These are phyloP conservation scores for Ascidia mentula DNA, from an alignment of 23 tunicate species.

Conservation along the genomic window DNA sequence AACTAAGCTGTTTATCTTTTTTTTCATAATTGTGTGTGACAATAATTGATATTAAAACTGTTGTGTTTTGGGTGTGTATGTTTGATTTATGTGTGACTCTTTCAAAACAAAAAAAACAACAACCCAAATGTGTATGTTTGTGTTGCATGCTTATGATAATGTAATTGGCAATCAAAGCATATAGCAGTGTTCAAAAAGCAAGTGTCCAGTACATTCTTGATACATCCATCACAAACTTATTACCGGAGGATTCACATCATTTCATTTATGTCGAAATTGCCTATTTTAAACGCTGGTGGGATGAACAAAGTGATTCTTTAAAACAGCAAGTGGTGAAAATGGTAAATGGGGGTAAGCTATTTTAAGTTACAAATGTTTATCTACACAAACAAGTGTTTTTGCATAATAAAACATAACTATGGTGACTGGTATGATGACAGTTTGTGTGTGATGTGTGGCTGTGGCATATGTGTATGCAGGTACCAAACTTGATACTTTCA, in stretches of 20 bases:
- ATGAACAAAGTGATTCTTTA: conserved; percentile 59
- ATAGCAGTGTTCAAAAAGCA: conserved; percentile 47
- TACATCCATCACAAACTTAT: conserved; percentile 60
- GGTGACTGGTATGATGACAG: no score
- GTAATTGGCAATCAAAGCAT: conserved; percentile 37
- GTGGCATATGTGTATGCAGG: no score
- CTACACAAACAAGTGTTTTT: no score
- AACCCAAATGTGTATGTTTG: neutral
- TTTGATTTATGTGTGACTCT: neutral
- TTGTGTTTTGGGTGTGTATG: neutral
- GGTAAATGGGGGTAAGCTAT: conserved; percentile 44
- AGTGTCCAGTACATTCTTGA: conserved; percentile 92
- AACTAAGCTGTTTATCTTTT: neutral
- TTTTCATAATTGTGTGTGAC: neutral
- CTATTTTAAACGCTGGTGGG: conserved; percentile 89
- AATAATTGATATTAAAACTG: neutral
- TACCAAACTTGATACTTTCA: no score
- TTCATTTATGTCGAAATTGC: conserved; percentile 97
- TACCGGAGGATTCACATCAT: conserved; percentile 40
- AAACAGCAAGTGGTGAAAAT: conserved; percentile 47
- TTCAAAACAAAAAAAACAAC: neutral
- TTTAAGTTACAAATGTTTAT: no score
- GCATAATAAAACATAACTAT: no score
- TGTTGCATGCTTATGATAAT: neutral
- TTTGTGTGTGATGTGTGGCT: no score